Percentiles rank a stretch among this genome's conserved stretches.
Evolutionary conservation across 1,140 invertebrate species (phyloP).

Genomic region (Camponotus vicinus): DNA sequence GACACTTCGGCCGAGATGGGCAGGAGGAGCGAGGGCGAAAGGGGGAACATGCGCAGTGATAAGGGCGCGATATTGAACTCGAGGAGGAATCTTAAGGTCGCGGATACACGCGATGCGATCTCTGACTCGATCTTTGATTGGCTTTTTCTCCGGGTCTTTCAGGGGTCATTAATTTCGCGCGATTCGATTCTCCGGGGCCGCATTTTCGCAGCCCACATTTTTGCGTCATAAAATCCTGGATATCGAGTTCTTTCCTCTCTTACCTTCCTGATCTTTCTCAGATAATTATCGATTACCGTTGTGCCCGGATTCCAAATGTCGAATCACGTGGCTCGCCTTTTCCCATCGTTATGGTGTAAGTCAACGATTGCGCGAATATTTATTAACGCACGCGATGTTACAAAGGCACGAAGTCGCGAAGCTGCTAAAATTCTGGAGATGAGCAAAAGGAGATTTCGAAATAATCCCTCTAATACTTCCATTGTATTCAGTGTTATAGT

Average conservation of each 20-base stretch:
- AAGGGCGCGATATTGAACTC: constrained; percentile 49
- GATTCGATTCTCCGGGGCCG: constrained; percentile 33
- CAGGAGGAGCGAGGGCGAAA: not conserved
- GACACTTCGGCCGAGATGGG: constrained; percentile 22
- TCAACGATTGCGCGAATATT: not conserved
- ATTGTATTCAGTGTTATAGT: not conserved
- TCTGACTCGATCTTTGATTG: constrained; percentile 11
- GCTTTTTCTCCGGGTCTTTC: constrained; percentile 20
- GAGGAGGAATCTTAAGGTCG: constrained; percentile 29
- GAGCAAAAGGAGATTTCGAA: not conserved
- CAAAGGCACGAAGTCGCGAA: not conserved
- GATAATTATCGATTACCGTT: constrained; percentile 49
- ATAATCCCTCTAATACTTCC: not conserved
- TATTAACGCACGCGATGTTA: not conserved
- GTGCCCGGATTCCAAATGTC: constrained; percentile 27
- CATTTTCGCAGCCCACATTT: not conserved
- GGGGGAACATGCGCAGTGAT: not conserved
- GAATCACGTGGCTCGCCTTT: not conserved
- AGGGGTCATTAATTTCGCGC: constrained; percentile 66
- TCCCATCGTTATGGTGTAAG: not conserved
- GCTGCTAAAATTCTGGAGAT: not conserved
- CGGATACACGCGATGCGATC: not conserved
- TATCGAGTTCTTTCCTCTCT: not conserved
- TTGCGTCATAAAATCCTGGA: constrained; percentile 20
- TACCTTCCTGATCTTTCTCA: not conserved